Evolutionary conservation across 2,113 vertebrate species (phyloP), one percentile per base, ranked within the genome.

Genomic region (Hylia prasina): DNA sequence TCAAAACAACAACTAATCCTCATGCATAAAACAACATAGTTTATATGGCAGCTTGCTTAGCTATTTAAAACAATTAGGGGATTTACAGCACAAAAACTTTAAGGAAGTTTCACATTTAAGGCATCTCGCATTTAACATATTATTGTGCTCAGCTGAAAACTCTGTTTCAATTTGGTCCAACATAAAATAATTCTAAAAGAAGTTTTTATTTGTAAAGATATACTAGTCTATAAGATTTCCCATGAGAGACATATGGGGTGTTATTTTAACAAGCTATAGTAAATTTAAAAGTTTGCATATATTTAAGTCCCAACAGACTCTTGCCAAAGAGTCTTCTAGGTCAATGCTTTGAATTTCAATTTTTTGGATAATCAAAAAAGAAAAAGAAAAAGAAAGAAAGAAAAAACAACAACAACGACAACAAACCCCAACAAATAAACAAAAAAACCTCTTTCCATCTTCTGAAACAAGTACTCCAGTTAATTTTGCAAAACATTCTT

Each of bases 381-480:
- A 40, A 39, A 24, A 15, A 39, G 6, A 20, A 63, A 9, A 21
- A 21, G 21, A 11, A 47, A 47, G 15, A 11, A 15, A 47, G 15
- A 11, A 21, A 47, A 6, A 15, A 15, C 23, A 47, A 13, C 8
- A n/a, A 57, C 8, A 58, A 24, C 11, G 28, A 13, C 5, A 9
- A 45, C 13, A 9, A 20, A 20, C 3, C 40, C 3, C 40, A 66
- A 28, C 18, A 14, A 31, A 54, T 11, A 22, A 33, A 17, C 8
- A 12, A 10, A 10, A 33, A 0, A 4, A 4, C 19, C 11, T 5
- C 19, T 10, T 5, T n/a, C 23, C 13, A 44, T 19, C 3, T 8
- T 64, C 30, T 60, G 24, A 69, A 90, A 78, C 2, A 70, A 73
- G 44, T 21, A 54, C 10, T 33, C 7, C 33, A 40, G 11, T 10